Base-by-base conservation (phyloP, 2,888 invertebrate species). In the Serrognathus titanus region DNA sequence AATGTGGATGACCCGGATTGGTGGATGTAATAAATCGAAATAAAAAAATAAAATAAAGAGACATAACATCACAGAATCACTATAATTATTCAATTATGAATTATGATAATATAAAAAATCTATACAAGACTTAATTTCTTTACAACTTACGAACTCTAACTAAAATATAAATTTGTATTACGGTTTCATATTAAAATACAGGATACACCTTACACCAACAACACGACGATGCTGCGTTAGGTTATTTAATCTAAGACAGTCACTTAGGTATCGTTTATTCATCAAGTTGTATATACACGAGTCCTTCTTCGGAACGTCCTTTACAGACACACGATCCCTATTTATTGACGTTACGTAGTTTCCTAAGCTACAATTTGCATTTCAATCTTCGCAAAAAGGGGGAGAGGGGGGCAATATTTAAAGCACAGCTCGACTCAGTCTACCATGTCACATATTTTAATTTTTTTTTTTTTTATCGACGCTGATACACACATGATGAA, bases 101-200 rank as follows among this genome's bases (percentile, higher is more conserved):
- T 53, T 51, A 43, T 10, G 45, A 53, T 50, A 53, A 54, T 53
- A 50, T 58, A 58, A 48, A 53, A 58, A 53, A 53, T 58, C 51
- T 58, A 58, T 58, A 58, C 57, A 58, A 58, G 57, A 51, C 57
- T 58, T 57, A 57, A 50, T 53, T 53, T 58, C 37, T 48, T 51
- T 57, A 57, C 38, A 52, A 57, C 37, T 20, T 52, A 43, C 43
- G 12, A 52, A 51, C 53, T 48, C 52, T 52, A 57, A 57, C 41
- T 57, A 58, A 54, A 54, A 53, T 58, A 47, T 46, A 58, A 53
- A 57, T 57, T 53, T 57, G 50, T 53, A 50, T 57, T 58, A 58
- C 50, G 51, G 53, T 49, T 43, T 51, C 52, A 50, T 45, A 43
- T 45, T 53, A 51, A 57, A 53, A 58, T 36, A 57, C 57, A 58